These are phyloP conservation scores for Erebia epiphron DNA, from an alignment of 2,888 invertebrate genomes.

Conservation along the genomic window DNA sequence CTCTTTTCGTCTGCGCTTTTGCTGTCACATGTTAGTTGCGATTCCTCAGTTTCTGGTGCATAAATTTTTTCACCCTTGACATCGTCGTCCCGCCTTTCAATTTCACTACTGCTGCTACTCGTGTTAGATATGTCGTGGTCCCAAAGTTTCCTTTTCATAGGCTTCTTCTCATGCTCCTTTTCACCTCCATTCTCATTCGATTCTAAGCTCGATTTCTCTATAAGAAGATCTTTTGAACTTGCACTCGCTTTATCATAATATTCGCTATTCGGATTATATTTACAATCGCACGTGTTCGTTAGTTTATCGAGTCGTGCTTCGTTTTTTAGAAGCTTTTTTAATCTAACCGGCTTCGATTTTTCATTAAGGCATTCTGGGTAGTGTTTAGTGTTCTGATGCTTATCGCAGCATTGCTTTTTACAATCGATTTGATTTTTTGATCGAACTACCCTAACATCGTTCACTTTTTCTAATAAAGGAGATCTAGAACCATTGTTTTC, in stretches of 20 bases:
- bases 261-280: slow-evolving; percentile 59
- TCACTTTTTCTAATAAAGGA: slow-evolving; percentile 83
- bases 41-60: slow-evolving; percentile 64
- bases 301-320: slow-evolving; percentile 59
- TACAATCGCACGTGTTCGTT: slow-evolving; percentile 61
- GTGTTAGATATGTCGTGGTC: slow-evolving; percentile 83
- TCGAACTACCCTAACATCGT: slow-evolving; percentile 72
- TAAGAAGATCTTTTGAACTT: slow-evolving; percentile 87
- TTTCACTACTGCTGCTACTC: slow-evolving; percentile 81
- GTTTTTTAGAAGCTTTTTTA: slow-evolving; percentile 68
- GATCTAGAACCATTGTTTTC: slow-evolving; percentile 88
- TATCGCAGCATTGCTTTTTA: slow-evolving; percentile 69
- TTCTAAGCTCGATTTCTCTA: slow-evolving; percentile 82
- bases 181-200: slow-evolving; percentile 75
- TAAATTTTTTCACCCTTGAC: slow-evolving; percentile 52
- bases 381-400: slow-evolving; percentile 57
- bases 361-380: slow-evolving; percentile 61
- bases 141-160: slow-evolving; percentile 70
- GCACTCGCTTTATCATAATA: slow-evolving; percentile 86
- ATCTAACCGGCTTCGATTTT: slow-evolving; percentile 70
- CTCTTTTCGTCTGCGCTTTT: slow-evolving; percentile 74
- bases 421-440: slow-evolving; percentile 65
- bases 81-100: slow-evolving; percentile 57
- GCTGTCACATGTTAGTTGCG: slow-evolving; percentile 63
- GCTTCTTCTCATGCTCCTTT: slow-evolving; percentile 59